These are phyloP conservation scores for Helicolenus hilgendorfi DNA, from an alignment of 2,797 vertebrate species.

Conservation along the genomic window DNA sequence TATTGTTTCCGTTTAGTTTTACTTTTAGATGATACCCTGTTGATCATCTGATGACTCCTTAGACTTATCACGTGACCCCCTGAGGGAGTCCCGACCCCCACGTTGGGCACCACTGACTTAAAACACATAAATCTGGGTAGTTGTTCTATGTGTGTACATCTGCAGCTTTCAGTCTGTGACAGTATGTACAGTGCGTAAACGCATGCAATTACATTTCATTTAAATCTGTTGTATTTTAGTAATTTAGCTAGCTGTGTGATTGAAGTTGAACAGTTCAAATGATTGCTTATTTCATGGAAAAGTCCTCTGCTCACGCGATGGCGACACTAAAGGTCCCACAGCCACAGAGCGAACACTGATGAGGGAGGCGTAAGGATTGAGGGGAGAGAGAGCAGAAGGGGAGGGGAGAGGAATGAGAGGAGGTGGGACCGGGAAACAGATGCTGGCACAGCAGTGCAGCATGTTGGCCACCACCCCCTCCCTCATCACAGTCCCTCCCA, in stretches of 20 bases:
- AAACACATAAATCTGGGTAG: not conserved
- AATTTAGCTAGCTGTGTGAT: not conserved
- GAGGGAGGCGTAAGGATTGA: conserved; percentile 20
- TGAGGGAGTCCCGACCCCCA: not conserved
- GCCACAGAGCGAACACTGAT: conserved; percentile 12
- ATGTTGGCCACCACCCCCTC: conserved; percentile 49
- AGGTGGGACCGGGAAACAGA: conserved; percentile 68
- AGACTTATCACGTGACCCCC: not conserved
- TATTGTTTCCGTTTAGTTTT: too few relatives aligned
- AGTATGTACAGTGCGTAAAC: not conserved
- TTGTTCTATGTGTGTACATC: not conserved
- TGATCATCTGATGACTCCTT: not conserved
- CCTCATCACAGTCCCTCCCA: conserved; percentile 53
- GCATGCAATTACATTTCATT: not conserved
- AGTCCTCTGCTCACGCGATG: not conserved
- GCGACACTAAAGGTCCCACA: not conserved
- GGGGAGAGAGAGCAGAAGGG: conserved; percentile 7
- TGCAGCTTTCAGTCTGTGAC: not conserved
- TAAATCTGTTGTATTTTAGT: not conserved
- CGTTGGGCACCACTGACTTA: not conserved
- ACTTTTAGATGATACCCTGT: not conserved
- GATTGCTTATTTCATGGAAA: not conserved
- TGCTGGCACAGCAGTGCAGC: conserved; percentile 42
- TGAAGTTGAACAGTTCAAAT: not conserved
- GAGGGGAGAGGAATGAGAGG: conserved; percentile 29